phyloP scores from a whole-genome alignment of 2,113 vertebrate genomes.

The Pedetes capensis region DNA sequence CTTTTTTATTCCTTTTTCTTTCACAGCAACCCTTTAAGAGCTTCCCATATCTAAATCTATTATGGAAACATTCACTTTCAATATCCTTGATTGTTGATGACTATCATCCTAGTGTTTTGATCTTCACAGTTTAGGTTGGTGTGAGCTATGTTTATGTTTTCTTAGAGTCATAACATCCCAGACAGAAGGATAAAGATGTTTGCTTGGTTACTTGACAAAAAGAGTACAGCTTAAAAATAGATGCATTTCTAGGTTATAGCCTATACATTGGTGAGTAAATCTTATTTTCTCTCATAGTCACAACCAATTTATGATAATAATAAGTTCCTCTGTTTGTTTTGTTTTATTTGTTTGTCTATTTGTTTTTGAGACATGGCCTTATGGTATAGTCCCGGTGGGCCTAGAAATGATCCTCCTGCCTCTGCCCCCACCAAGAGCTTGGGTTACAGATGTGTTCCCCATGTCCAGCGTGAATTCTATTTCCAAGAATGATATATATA shows the following conservation, averaged over 20 bases:
- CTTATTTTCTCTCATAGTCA: conserved; percentile 14
- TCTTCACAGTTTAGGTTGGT: neutral
- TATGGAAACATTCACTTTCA: conserved; percentile 47
- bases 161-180: conserved; percentile 19
- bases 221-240: conserved; percentile 38
- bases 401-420: neutral
- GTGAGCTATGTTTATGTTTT: neutral
- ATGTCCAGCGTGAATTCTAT: no score
- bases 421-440: neutral
- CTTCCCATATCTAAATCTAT: neutral
- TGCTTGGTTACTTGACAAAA: conserved; percentile 37
- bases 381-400: neutral
- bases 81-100: conserved; percentile 36
- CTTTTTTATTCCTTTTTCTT: neutral
- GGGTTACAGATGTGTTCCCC: no score
- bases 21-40: neutral
- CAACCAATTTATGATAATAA: conserved; percentile 12
- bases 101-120: conserved; percentile 42
- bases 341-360: no score
- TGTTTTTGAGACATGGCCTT: neutral
- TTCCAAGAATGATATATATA: neutral
- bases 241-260: neutral
- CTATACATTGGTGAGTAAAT: neutral
- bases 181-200: conserved; percentile 3
- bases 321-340: no score